A percentile compares a stretch with the other conserved stretches of the same genome.
phyloP scores from a whole-genome alignment of 1,140 invertebrate genomes.

The Rhyzopertha dominica region DNA sequence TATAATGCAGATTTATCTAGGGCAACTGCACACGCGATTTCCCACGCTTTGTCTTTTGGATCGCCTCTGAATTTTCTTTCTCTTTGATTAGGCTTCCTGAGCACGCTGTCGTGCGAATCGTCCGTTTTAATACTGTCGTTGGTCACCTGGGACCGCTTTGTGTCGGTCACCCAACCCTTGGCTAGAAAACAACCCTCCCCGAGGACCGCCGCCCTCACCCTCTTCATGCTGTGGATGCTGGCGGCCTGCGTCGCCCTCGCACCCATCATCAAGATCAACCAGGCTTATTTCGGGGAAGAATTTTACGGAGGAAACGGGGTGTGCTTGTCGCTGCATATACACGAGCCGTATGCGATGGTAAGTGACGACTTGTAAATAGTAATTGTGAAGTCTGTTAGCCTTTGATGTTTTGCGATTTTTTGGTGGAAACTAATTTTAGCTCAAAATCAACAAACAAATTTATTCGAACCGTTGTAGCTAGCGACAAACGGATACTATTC shows the following conservation, averaged over 20 bases:
- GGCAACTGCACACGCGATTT: no score
- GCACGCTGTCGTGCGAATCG: slow-evolving; percentile 62
- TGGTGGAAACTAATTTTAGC: no score
- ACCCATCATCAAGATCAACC: slow-evolving; percentile 44
- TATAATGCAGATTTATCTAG: no score
- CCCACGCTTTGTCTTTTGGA: no score
- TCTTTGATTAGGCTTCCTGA: slow-evolving; percentile 63
- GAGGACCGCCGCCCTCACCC: slow-evolving; percentile 42
- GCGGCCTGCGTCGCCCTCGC: slow-evolving; percentile 50
- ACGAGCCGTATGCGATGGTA: slow-evolving; percentile 55
- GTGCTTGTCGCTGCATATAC: slow-evolving; percentile 59
- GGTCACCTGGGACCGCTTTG: slow-evolving; percentile 59
- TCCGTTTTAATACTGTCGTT: slow-evolving; percentile 60
- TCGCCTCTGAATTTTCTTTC: no score
- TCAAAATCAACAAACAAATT: no score
- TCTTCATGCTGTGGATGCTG: slow-evolving; percentile 53
- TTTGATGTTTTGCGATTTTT: no score
- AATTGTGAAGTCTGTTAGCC: no score
- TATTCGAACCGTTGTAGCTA: no score
- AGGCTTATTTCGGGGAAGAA: slow-evolving; percentile 48
- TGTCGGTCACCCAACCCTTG: slow-evolving; percentile 58
- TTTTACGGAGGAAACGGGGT: slow-evolving; percentile 61
- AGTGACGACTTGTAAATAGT: slow-evolving; percentile 9
- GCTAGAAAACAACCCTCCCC: slow-evolving; percentile 42
- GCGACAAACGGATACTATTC: no score